Evolutionary conservation across 2,113 vertebrate species (phyloP).

Genomic region (Cranoglanis bouderius): DNA sequence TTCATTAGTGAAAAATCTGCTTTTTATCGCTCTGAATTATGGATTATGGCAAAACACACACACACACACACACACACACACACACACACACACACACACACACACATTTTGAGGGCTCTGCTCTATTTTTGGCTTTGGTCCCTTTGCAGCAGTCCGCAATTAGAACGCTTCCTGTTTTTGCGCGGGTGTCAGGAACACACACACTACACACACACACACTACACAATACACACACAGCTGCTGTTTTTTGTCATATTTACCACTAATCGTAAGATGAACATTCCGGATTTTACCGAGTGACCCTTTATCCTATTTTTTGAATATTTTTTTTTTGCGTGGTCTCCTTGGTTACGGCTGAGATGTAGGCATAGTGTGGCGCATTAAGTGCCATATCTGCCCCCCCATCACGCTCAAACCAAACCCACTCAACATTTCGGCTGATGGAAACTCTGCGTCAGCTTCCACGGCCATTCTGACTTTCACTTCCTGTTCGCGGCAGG

Average conservation of each 20-base stretch:
- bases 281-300: not conserved
- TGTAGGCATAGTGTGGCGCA: not conserved
- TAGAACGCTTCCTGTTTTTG: constrained; percentile 41
- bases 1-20: not conserved
- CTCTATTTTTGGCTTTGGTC: constrained; percentile 39
- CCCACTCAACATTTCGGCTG: not conserved
- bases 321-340: not conserved
- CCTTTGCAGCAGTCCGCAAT: constrained; percentile 40
- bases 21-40: not conserved
- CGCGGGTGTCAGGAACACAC: not conserved
- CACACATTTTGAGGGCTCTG: not conserved
- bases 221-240: constrained; percentile 17
- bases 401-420: not conserved
- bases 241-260: not conserved
- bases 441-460: constrained; percentile 40
- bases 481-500: constrained; percentile 32
- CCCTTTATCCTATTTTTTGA: too few species aligned
- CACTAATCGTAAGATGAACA: not conserved
- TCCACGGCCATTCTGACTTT: constrained; percentile 25
- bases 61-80: not conserved
- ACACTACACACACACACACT: not conserved
- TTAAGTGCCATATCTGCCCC: not conserved
- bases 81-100: constrained; percentile 15
- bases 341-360: not conserved
- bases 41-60: not conserved